These are phyloP conservation scores for Cassiopea xamachana DNA, from an alignment of 30 jellyfish, hydroid and myxozoan genomes.

Conservation along the genomic window DNA sequence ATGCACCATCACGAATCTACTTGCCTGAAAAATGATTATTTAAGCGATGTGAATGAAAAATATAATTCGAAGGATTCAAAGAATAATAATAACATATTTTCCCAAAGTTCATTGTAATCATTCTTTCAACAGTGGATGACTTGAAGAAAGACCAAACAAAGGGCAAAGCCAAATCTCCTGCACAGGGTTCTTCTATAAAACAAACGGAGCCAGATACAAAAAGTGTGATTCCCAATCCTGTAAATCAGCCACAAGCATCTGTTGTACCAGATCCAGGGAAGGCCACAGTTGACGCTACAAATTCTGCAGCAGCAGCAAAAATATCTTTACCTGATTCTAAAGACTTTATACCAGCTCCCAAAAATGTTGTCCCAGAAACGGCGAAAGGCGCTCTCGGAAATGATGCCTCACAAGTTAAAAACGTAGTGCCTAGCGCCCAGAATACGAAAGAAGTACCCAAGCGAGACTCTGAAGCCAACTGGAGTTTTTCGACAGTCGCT, in stretches of 20 bases:
- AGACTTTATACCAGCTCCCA: conserved; percentile 7
- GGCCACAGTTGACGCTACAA: not conserved
- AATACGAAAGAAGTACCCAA: conserved; percentile 53
- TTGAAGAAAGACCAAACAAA: conserved; percentile 41
- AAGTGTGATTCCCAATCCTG: not conserved
- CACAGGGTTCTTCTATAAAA: not conserved
- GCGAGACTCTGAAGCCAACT: conserved; percentile 70
- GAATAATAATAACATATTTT: too few species aligned
- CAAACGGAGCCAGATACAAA: not conserved
- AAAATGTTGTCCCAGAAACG: not conserved
- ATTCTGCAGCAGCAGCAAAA: conserved; percentile 10
- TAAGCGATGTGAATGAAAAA: too few species aligned
- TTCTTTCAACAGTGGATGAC: conserved; percentile 48
- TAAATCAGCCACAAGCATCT: not conserved
- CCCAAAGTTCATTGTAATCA: not conserved
- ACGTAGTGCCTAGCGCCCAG: conserved; percentile 23
- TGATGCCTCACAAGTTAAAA: not conserved
- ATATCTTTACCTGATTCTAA: conserved; percentile 3
- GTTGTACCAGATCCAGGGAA: not conserved
- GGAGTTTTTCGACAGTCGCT: conserved; percentile 49
- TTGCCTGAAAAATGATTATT: too few species aligned
- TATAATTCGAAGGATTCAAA: too few species aligned
- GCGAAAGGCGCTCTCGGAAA: not conserved
- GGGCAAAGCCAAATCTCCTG: conserved; percentile 10
- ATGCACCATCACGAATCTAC: too few species aligned